Conservation (phyloP, 1,140 invertebrate species). For the Brachionus rubens region DNA sequence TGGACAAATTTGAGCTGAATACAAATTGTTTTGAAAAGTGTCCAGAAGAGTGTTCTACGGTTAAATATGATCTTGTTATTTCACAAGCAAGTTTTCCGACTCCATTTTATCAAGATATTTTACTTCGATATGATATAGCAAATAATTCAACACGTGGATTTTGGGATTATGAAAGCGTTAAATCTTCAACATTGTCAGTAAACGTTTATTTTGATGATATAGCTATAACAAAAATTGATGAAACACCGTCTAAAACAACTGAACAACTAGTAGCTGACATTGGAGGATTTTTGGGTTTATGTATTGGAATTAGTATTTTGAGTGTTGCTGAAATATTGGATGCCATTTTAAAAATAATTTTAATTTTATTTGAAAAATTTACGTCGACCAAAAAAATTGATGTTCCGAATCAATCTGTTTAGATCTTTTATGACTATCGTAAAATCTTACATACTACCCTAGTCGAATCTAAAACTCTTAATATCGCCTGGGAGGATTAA, state of each 20-base stretch:
- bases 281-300: constrained; percentile 35
- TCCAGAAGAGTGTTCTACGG: neutral
- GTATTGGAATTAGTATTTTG: constrained; percentile 29
- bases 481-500: too few relatives aligned
- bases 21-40: neutral
- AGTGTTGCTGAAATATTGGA: constrained; percentile 35
- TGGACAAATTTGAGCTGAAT: neutral
- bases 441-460: too few relatives aligned
- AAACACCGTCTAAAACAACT: neutral
- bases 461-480: too few relatives aligned
- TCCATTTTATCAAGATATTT: neutral
- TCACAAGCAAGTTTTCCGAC: neutral
- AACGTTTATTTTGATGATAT: constrained; percentile 43
- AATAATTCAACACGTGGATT: neutral
- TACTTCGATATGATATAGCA: neutral
- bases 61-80: neutral
- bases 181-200: neutral
- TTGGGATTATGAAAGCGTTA: neutral
- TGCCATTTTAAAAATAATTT: neutral
- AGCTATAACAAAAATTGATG: neutral
- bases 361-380: neutral
- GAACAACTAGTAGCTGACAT: constrained; percentile 3
- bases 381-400: too few relatives aligned
- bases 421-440: too few relatives aligned
- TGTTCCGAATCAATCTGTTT: too few relatives aligned